A percentile compares a stretch with the other conserved stretches of the same genome.
Evolutionary conservation across 64 coral and sea anemone genomes (phyloP).

Genomic region (Montipora cactus): DNA sequence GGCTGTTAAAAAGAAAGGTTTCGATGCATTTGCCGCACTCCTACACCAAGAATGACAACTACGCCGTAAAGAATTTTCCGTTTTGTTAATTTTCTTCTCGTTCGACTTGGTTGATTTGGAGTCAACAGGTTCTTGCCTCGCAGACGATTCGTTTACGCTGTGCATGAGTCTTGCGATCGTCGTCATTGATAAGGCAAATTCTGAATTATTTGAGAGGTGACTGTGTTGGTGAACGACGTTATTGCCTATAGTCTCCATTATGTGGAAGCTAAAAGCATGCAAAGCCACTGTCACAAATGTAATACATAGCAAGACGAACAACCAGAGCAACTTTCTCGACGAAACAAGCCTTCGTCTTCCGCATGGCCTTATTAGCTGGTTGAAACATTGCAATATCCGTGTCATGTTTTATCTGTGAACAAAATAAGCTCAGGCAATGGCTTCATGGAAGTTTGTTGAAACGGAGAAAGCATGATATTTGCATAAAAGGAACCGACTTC

Average conservation of each 20-base stretch:
- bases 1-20: constrained; percentile 79
- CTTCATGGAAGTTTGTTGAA: too few species aligned
- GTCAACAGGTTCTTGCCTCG: neutral
- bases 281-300: neutral
- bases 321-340: neutral
- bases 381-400: neutral
- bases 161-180: neutral
- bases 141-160: too few species aligned
- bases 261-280: neutral
- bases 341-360: neutral
- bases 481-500: too few species aligned
- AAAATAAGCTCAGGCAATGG: neutral
- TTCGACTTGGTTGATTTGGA: neutral
- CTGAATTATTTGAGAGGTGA: neutral
- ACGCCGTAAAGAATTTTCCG: neutral
- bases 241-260: neutral
- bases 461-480: too few species aligned
- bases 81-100: neutral
- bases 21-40: constrained; percentile 5
- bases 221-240: neutral
- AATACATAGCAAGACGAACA: neutral
- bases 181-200: neutral
- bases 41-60: constrained; percentile 59
- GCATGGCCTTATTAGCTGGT: neutral
- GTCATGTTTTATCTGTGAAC: neutral